Evolutionary conservation across 2,888 invertebrate species (phyloP).

Genomic region (Sesia bembeciformis): DNA sequence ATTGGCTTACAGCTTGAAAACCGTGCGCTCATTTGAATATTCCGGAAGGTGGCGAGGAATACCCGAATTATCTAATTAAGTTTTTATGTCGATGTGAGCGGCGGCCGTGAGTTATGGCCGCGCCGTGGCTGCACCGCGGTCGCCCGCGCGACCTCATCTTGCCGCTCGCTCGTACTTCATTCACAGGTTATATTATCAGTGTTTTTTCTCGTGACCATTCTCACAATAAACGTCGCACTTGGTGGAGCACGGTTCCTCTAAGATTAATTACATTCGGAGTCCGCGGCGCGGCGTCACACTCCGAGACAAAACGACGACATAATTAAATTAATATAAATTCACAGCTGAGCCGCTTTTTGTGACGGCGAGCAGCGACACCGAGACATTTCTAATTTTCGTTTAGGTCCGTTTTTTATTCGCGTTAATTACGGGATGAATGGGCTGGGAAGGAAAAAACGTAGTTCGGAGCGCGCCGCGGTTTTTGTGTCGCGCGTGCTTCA

Average conservation of each 20-base stretch:
- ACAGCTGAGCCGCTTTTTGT: constrained; percentile 42
- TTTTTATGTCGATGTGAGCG: constrained; percentile 21
- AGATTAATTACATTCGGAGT: not conserved
- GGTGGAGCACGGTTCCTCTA: constrained; percentile 9
- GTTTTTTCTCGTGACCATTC: too few relatives aligned
- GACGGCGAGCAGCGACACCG: constrained; percentile 37
- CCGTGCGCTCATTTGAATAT: constrained; percentile 24
- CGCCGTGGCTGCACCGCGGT: not conserved
- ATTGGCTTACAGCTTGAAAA: constrained; percentile 2
- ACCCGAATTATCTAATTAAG: constrained; percentile 30
- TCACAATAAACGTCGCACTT: constrained; percentile 1
- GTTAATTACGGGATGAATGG: constrained; percentile 67
- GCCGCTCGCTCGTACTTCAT: not conserved
- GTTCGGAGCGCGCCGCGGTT: constrained; percentile 19
- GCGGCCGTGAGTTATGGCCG: not conserved
- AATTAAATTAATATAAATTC: constrained; percentile 61
- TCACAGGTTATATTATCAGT: too few relatives aligned
- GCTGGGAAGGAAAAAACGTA: constrained; percentile 24
- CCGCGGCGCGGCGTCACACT: constrained; percentile 16
- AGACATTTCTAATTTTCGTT: constrained; percentile 64
- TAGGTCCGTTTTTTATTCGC: constrained; percentile 53
- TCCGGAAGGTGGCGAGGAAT: constrained; percentile 17
- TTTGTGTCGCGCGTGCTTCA: constrained; percentile 55
- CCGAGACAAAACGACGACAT: constrained; percentile 47
- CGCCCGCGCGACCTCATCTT: not conserved